Evolutionary conservation across 2,888 invertebrate species (phyloP), one percentile per base, ranked within the genome.

Genomic region (Caenorhabditis sp.): DNA sequence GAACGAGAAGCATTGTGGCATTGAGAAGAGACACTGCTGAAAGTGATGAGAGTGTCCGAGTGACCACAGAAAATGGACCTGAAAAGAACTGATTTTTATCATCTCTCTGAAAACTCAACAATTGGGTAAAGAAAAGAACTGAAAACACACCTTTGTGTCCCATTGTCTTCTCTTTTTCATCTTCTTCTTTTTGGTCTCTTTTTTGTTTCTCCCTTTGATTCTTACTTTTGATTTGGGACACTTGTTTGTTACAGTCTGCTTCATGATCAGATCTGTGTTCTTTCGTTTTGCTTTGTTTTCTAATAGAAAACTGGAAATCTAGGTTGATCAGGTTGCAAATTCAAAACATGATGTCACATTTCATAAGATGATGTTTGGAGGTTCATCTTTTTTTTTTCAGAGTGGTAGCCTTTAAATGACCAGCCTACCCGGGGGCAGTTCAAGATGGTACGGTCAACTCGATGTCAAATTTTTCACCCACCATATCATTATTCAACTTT

Each of bases 31-130:
- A 66, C 6, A 66, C 19, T 26, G 28, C 28, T 14, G 1, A 12
- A 54, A 54, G 3, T 26, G 54, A 26, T 26, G 54, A 54, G 54
- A 26, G 26, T 26, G 5, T 7, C 8, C 12, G 22, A 66, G 51
- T 68, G 68, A 68, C 68, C 68, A 61, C 54, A 68, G 54, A 63
- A 44, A 19, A 68, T 68, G 68, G 68, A 68, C 68, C 54, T 54
- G 35, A 44, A 44, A 63, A 68, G 31, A 63, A 61, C 44, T 28
- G 63, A 68, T 68, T 51, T 54, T 68, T 68, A 68, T 68, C 68
- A 68, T 68, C 68, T 31, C 38, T 49, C 66, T 66, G 68, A 68
- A 68, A 68, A 68, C 31, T 66, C 66, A 19, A 19, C 66, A 54
- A 49, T 54, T 51, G 68, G 66, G 54, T 54, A 38, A 68, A 38